Evolutionary conservation across 2,888 invertebrate species (phyloP).

Genomic region (Orthosia gracilis): DNA sequence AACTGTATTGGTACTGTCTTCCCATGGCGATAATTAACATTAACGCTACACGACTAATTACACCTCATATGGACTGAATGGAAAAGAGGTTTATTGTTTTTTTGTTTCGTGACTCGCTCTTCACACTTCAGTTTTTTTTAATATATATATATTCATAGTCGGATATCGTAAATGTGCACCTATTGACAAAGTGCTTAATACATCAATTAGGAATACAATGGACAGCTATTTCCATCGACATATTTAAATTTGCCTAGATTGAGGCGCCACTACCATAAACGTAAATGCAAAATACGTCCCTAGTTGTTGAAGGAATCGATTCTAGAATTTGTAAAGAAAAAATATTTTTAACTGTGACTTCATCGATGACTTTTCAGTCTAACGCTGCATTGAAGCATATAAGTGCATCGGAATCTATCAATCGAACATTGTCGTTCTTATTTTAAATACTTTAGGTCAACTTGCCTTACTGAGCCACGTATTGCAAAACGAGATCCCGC

Average conservation of each 20-base stretch:
- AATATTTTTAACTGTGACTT: conserved; percentile 18
- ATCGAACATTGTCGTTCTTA: background rate
- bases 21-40: conserved; percentile 70
- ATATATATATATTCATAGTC: conserved; percentile 31
- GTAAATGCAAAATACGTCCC: conserved; percentile 42
- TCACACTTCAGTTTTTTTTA: conserved; percentile 30
- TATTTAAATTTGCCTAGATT: conserved; percentile 52
- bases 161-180: conserved; percentile 52
- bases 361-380: background rate
- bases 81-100: conserved; percentile 52
- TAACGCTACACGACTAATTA: conserved; percentile 72
- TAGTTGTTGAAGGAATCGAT: conserved; percentile 29
- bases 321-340: conserved; percentile 28
- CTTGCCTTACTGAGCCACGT: background rate
- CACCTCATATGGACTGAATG: conserved; percentile 51
- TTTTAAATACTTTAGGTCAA: conserved; percentile 1
- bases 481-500: background rate
- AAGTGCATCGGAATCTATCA: conserved; percentile 7
- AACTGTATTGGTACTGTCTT: conserved; percentile 68
- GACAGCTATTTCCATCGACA: conserved; percentile 61
- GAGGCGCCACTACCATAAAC: conserved; percentile 57
- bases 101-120: conserved; percentile 50
- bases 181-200: conserved; percentile 56
- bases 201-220: conserved; percentile 60
- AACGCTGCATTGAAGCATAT: conserved; percentile 5